Conservation (phyloP, 2,888 invertebrate species). For the Nasonovia ribisnigri region DNA sequence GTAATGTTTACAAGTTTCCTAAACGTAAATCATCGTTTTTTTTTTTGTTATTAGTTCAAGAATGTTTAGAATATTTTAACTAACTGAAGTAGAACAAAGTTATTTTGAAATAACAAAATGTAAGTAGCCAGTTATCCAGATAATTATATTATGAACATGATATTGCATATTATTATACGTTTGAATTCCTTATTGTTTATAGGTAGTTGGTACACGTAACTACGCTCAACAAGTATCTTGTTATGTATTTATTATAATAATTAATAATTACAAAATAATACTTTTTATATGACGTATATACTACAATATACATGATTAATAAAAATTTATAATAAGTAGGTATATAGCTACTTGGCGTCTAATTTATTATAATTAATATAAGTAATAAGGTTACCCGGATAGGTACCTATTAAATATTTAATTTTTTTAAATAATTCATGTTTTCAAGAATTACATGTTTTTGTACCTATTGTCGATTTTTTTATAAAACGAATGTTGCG, state of each 20-base stretch:
- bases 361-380: not conserved
- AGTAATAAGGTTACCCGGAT: not conserved
- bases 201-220: not conserved
- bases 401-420: not conserved
- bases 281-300: not conserved
- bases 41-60: not conserved
- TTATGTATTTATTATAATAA: not conserved
- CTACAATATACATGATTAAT: not conserved
- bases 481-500: not conserved
- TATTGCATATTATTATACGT: not conserved
- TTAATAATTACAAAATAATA: not conserved
- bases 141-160: not conserved
- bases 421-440: not conserved
- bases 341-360: not conserved
- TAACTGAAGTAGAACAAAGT: not conserved
- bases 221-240: not conserved
- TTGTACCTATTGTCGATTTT: not conserved
- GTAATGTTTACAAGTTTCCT: not conserved
- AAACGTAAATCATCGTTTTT: constrained; percentile 18
- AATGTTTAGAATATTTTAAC: not conserved
- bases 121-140: not conserved
- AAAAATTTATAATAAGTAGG: not conserved
- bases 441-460: not conserved
- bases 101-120: not conserved
- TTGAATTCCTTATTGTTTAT: not conserved